Conservation (phyloP, 1,140 invertebrate genomes). For the Aleiodes sp. region DNA sequence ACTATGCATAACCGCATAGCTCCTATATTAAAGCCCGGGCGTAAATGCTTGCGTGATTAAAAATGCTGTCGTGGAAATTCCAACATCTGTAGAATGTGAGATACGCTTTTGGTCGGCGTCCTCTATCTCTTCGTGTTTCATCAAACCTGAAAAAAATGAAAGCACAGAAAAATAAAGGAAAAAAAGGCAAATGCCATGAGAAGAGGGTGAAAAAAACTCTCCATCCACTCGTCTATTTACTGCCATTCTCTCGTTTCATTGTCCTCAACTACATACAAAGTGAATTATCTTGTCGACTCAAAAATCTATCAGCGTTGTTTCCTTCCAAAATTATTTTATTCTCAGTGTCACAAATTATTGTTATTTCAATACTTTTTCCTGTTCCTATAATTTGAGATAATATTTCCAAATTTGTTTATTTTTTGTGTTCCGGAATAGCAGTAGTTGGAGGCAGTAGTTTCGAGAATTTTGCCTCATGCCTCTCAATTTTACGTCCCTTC, state of each 20-base stretch:
- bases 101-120: constrained; percentile 20
- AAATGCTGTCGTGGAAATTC: constrained; percentile 61
- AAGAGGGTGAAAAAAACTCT: constrained; percentile 16
- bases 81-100: constrained; percentile 48
- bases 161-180: neutral
- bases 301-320: too few relatives aligned
- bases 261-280: too few relatives aligned
- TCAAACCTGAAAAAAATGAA: neutral
- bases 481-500: too few relatives aligned
- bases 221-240: neutral
- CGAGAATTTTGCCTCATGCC: too few relatives aligned
- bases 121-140: neutral
- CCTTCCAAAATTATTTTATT: too few relatives aligned
- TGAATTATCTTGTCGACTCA: too few relatives aligned
- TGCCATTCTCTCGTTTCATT: neutral
- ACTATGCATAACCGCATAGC: constrained; percentile 64
- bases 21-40: constrained; percentile 60
- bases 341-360: too few relatives aligned
- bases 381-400: too few relatives aligned
- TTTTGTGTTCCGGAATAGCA: too few relatives aligned
- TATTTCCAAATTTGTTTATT: too few relatives aligned
- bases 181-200: neutral
- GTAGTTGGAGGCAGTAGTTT: too few relatives aligned
- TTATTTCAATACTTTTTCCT: too few relatives aligned
- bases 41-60: constrained; percentile 63